Conservation (phyloP, 1,140 invertebrate species). For the Galleria mellonella region DNA sequence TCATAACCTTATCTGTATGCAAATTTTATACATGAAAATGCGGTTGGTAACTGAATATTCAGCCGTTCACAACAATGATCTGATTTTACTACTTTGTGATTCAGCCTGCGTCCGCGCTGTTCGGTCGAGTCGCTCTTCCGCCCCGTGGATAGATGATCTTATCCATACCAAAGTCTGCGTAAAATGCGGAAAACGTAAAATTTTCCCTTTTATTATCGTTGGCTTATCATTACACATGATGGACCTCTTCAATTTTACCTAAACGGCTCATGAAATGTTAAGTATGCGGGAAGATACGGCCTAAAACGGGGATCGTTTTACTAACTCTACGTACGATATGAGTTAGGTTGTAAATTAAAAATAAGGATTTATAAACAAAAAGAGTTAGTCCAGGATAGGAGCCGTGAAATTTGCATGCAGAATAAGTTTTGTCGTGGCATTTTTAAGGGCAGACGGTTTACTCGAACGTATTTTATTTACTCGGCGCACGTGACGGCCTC, state of each 20-base stretch:
- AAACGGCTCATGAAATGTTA: constrained; percentile 20
- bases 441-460: constrained; percentile 20
- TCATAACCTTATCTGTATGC: constrained; percentile 14
- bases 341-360: constrained; percentile 4
- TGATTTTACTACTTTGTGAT: constrained; percentile 57
- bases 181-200: constrained; percentile 22
- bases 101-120: constrained; percentile 43
- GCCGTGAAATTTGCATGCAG: constrained; percentile 30
- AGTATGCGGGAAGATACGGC: neutral
- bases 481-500: constrained; percentile 40
- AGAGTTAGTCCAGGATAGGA: constrained; percentile 10
- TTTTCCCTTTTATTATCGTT: constrained; percentile 20
- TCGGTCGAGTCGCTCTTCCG: constrained; percentile 34
- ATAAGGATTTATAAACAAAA: neutral
- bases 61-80: constrained; percentile 40
- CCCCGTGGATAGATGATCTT: constrained; percentile 25
- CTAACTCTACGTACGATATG: neutral
- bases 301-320: neutral
- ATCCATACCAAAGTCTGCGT: constrained; percentile 23
- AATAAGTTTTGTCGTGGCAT: constrained; percentile 36
- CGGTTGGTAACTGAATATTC: constrained; percentile 35
- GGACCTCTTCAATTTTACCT: constrained; percentile 22
- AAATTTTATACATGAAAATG: constrained; percentile 26
- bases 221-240: constrained; percentile 25
- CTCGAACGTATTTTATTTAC: constrained; percentile 47